phyloP scores from a whole-genome alignment of 2,113 vertebrate species.

The Nyctereutes procyonoides region DNA sequence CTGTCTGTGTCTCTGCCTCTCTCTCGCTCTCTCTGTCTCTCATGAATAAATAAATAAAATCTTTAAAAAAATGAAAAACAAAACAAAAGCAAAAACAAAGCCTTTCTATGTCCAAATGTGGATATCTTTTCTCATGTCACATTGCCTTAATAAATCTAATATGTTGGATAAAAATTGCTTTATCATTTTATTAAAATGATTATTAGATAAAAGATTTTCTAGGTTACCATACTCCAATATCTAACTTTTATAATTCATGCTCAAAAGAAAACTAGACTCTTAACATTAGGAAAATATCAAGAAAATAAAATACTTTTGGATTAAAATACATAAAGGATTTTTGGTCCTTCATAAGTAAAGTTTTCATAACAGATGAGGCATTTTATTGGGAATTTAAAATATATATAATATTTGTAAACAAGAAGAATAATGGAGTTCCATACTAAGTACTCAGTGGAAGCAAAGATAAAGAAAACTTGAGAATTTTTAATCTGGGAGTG shows the following conservation, averaged over 20 bases:
- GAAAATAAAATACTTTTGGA: not conserved
- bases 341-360: not conserved
- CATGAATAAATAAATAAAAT: too few relatives aligned
- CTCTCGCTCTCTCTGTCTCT: too few relatives aligned
- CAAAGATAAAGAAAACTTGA: not conserved
- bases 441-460: not conserved
- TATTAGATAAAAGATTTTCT: not conserved
- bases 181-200: not conserved
- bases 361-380: not conserved
- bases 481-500: not conserved
- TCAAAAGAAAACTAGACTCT: not conserved
- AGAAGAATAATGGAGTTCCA: not conserved
- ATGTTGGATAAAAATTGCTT: not conserved
- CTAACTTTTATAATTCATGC: not conserved
- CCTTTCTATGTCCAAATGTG: not conserved
- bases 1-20: too few relatives aligned
- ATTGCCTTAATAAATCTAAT: not conserved
- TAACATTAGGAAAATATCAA: not conserved
- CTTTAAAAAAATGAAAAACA: too few relatives aligned
- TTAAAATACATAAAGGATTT: not conserved
- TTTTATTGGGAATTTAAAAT: not conserved
- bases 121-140: too few relatives aligned
- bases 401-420: not conserved
- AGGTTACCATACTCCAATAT: not conserved
- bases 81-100: not conserved